Evolutionary conservation across 2,113 vertebrate genomes (phyloP), one percentile per base, ranked within the genome.

Genomic region (Callipepla californica): DNA sequence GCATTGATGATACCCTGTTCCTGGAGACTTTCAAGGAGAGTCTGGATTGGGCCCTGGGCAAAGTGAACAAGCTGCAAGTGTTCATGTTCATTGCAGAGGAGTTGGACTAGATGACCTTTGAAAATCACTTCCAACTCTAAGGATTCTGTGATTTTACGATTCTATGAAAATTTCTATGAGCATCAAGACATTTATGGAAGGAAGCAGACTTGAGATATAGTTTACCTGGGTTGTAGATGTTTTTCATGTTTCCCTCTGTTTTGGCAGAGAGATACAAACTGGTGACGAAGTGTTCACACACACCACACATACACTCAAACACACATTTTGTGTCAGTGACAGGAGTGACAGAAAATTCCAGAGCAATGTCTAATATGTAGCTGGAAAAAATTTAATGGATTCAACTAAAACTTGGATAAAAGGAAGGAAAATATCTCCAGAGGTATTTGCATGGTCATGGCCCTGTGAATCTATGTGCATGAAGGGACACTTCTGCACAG

Each of bases 211-310:
- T 69, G 44, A 44, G 38, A 22, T 32, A 22, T 36, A 30, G 7
- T 36, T 47, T 90, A 10, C 32, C 34, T 6, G 17, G 22, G 9
- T 26, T 21, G 28, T 55, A 76, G 38, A 85, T 79, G 34, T 5
- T 20, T 89, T 23, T 40, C 55, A 69, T 3, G 8, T 62, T 77
- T 17, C 57, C 62, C 18, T 32, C 45, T 66, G 58, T 51, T 75
- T 85, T 75, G n/a, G 8, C 45, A 80, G 45, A 77, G 15, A 63
- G 5, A 42, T 55, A 87, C 30, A 55, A 95, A 61, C 10, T 40
- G 15, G 9, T 0, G 0, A 20, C 11, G 0, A 44, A 25, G 30
- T 12, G 6, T 57, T 89, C 40, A n/a, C 17, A 73, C 9, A 45
- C 11, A 16, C 7, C 40, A 28, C 15, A 69, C 9, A 45, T 8